phyloP scores from a whole-genome alignment of 2,113 vertebrate genomes.

The Nerophis ophidion region DNA sequence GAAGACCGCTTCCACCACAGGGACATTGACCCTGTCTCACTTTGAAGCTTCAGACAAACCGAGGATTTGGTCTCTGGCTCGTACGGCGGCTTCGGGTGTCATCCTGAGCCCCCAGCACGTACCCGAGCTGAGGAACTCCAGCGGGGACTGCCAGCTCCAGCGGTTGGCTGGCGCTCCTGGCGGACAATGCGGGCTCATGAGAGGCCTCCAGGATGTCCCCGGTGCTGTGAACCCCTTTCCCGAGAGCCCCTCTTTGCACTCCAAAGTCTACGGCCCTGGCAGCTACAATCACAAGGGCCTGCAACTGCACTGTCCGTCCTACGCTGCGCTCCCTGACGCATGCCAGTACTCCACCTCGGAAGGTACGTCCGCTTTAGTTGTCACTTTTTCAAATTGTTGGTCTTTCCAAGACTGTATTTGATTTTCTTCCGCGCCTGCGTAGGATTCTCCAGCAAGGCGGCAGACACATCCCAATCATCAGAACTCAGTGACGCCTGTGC shows the following conservation, averaged over 20 bases:
- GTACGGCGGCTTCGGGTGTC: conserved; percentile 75
- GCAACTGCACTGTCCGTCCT: conserved; percentile 77
- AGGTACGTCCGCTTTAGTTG: conserved; percentile 67
- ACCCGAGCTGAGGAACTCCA: conserved; percentile 55
- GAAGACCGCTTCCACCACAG: conserved; percentile 51
- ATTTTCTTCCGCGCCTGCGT: conserved; percentile 26
- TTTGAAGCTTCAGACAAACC: conserved; percentile 79
- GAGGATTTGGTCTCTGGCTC: conserved; percentile 91
- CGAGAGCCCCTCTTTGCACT: conserved; percentile 62
- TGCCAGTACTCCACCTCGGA: conserved; percentile 80
- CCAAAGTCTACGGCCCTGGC: conserved; percentile 72
- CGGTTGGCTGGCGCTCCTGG: conserved; percentile 44
- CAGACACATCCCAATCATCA: conserved; percentile 45
- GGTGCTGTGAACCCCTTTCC: conserved; percentile 62
- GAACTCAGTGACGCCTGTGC: conserved; percentile 64
- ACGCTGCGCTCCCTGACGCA: conserved; percentile 71
- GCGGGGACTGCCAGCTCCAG: conserved; percentile 67
- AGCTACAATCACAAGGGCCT: conserved; percentile 75
- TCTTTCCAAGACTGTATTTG: conserved; percentile 17
- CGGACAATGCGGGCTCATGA: conserved; percentile 51
- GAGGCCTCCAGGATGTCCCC: conserved; percentile 60
- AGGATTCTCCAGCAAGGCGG: conserved; percentile 70
- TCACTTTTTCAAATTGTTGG: neutral
- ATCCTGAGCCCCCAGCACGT: conserved; percentile 56
- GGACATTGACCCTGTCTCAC: conserved; percentile 61